Percentiles rank a stretch among this genome's conserved stretches.
phyloP scores from a whole-genome alignment of 1,140 invertebrate genomes.

The Campoletis sonorensis region DNA sequence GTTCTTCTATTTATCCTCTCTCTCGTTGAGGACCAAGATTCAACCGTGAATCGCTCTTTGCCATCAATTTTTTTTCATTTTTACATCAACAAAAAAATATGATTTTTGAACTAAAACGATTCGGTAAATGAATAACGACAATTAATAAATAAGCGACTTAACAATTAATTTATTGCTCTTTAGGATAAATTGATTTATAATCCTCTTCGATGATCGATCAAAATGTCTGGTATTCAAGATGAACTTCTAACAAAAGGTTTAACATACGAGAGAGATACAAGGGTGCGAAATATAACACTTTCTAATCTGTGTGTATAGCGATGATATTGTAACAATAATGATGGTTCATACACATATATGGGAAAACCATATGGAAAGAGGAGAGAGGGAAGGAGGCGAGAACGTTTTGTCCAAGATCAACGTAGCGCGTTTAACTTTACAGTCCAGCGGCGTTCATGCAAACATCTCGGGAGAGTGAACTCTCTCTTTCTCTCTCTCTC shows the following conservation, averaged over 20 bases:
- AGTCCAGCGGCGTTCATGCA: slow-evolving; percentile 67
- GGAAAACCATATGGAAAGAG: not conserved
- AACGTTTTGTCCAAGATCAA: slow-evolving; percentile 68
- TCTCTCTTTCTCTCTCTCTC: no score
- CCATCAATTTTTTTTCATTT: no score
- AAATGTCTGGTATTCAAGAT: not conserved
- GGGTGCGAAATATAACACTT: slow-evolving; percentile 10
- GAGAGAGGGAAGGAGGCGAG: slow-evolving; percentile 27
- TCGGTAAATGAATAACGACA: no score
- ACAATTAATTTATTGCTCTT: no score
- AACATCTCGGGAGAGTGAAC: slow-evolving; percentile 44
- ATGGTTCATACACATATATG: slow-evolving; percentile 54
- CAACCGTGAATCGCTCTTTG: no score
- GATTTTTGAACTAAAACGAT: no score
- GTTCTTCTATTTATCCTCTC: no score
- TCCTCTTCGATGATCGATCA: not conserved
- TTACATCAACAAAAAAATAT: no score
- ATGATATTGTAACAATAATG: slow-evolving; percentile 64
- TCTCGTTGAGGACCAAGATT: no score
- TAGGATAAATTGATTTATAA: not conserved
- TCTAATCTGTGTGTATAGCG: slow-evolving; percentile 59
- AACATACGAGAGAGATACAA: not conserved
- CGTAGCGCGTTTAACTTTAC: slow-evolving; percentile 67
- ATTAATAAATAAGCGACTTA: no score
- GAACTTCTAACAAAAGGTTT: not conserved